Base-by-base conservation (phyloP, 2,888 invertebrate genomes). In the Eristalinus sepulchralis region DNA sequence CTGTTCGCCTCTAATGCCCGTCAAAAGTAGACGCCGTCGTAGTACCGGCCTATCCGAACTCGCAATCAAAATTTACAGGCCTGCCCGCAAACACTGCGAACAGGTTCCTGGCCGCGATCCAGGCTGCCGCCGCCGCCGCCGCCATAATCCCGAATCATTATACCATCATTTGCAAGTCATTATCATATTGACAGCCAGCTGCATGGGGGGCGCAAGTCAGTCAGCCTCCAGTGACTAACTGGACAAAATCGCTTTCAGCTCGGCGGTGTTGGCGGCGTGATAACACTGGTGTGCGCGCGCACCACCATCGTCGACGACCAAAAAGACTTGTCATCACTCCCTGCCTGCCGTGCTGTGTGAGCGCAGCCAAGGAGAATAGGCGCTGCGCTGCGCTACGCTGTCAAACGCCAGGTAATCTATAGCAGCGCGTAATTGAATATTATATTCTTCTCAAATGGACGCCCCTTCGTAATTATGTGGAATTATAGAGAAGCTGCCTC, bases 121-220 rank as follows among this genome's bases (percentile, higher is more conserved):
- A 63, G 59, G 60, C 60, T n/a, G 68, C 60, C 77, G 55, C 68
- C 77, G 82, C 82, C 53, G 60, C 60, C 22, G 68, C 60, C 77
- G 55, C 68, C 77, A 85, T 85, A 71, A 79, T 83, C 86, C 86
- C 59, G 75, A 86, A 79, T 79, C 83, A 83, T 86, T 86, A 78
- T 82, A 78, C 82, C 83, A 66, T 86, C 83, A 86, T 86, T 86
- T 86, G 86, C 86, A 86, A 86, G 78, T 79, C 83, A 86, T 86
- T 86, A 86, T 78, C 86, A 86, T 86, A 86, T 86, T 86, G 83
- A 86, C 86, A 86, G 86, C 60, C 78, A 20, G 39, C 86, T 79
- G 63, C 86, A 83, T 86, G 86, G 86, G 83, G 31, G 79, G 86
- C 78, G 78, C 79, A 71, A 79, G 83, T 72, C 71, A 57, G 59